Evolutionary conservation across 2,113 vertebrate genomes (phyloP).

Genomic region (Gracilinanus agilis): DNA sequence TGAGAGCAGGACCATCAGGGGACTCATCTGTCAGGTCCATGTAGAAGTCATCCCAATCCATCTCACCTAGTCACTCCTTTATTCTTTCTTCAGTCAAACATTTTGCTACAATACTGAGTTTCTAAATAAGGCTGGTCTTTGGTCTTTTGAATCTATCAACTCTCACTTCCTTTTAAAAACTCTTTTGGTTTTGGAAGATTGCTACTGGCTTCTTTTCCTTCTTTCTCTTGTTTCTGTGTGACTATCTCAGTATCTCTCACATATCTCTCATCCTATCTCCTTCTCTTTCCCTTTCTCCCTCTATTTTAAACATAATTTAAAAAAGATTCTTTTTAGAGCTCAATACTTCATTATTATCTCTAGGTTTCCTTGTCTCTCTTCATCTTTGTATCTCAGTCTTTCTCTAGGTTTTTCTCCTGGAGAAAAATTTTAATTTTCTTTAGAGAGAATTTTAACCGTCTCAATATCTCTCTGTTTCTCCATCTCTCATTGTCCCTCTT

Average conservation of each 20-base stretch:
- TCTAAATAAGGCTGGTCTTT: background rate
- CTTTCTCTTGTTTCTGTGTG: no score
- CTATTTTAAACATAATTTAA: background rate
- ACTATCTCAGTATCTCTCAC: no score
- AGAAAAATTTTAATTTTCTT: no score
- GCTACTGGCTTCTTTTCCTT: background rate
- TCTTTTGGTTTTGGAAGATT: background rate
- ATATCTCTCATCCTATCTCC: background rate
- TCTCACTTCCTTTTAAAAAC: background rate
- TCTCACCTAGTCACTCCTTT: background rate
- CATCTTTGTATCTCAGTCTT: conserved; percentile 38
- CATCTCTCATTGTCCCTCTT: background rate
- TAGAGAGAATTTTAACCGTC: background rate
- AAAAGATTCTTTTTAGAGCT: background rate
- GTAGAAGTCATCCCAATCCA: background rate
- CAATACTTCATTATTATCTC: conserved; percentile 17
- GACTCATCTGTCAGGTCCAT: background rate
- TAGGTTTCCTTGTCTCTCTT: background rate
- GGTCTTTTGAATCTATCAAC: background rate
- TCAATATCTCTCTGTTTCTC: background rate
- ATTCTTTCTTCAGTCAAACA: background rate
- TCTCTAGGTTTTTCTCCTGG: background rate
- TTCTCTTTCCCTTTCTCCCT: background rate
- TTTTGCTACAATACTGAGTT: background rate
- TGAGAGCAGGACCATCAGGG: background rate